Evolutionary conservation across 2,888 invertebrate genomes (phyloP).

Genomic region (Bellardia pandia): DNA sequence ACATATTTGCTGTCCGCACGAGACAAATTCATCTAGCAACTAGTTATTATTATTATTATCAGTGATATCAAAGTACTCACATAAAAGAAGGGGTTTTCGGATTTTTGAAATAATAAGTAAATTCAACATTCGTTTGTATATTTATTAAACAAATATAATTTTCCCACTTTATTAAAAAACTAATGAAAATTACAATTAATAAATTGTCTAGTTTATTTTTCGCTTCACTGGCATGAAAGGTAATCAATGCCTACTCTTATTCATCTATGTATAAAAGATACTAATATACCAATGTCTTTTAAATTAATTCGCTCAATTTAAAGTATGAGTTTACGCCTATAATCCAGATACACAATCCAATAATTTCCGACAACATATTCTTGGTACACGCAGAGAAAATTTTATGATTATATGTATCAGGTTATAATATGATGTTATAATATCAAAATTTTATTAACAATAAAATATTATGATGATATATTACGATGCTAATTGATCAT

Average conservation of each 20-base stretch:
- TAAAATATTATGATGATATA: too few relatives aligned
- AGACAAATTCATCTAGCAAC: too few relatives aligned
- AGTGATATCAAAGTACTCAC: too few relatives aligned
- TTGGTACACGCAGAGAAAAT: not conserved
- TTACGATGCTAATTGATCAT: too few relatives aligned
- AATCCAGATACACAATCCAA: not conserved
- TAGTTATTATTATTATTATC: too few relatives aligned
- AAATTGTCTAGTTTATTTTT: not conserved
- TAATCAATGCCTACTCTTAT: constrained; percentile 31
- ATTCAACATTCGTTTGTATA: not conserved
- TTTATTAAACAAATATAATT: not conserved
- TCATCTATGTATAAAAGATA: not conserved
- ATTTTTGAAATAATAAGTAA: too few relatives aligned
- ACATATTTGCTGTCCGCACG: too few relatives aligned
- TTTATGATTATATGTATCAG: too few relatives aligned
- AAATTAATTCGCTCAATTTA: constrained; percentile 54
- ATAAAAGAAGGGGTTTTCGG: too few relatives aligned
- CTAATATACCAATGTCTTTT: constrained; percentile 30
- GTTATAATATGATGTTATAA: too few relatives aligned
- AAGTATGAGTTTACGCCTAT: constrained; percentile 22
- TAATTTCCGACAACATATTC: not conserved
- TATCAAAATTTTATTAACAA: too few relatives aligned
- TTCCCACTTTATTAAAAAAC: constrained; percentile 5
- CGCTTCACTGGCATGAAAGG: not conserved
- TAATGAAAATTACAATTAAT: constrained; percentile 10